These are phyloP conservation scores for Drosophila kanapiae DNA, from an alignment of 1,140 invertebrate species.

Conservation along the genomic window DNA sequence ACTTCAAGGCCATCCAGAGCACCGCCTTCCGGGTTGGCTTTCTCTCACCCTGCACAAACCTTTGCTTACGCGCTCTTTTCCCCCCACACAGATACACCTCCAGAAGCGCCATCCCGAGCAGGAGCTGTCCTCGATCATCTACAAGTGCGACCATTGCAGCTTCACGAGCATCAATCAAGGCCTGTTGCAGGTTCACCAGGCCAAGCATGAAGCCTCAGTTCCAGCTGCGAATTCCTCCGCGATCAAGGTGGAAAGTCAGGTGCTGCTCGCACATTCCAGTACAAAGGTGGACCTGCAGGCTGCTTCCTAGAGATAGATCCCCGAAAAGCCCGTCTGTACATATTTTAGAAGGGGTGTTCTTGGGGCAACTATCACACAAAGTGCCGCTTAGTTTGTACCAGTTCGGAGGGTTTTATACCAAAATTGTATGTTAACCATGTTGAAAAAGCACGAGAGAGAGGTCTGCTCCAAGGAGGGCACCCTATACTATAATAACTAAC, in stretches of 20 bases:
- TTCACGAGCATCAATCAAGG: slow-evolving; percentile 77
- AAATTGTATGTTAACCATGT: slow-evolving; percentile 30
- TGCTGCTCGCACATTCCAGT: slow-evolving; percentile 65
- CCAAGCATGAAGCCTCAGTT: slow-evolving; percentile 61
- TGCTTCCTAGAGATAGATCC: slow-evolving; percentile 2
- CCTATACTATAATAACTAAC: too few species aligned
- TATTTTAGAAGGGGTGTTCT: neutral
- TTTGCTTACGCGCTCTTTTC: neutral
- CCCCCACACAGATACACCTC: slow-evolving; percentile 64
- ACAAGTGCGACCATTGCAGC: slow-evolving; percentile 70
- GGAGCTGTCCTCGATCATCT: slow-evolving; percentile 67
- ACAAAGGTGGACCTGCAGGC: slow-evolving; percentile 28
- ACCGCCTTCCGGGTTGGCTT: slow-evolving; percentile 87
- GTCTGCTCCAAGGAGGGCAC: neutral
- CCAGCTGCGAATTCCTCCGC: slow-evolving; percentile 42
- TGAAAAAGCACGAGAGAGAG: slow-evolving; percentile 3
- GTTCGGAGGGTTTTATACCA: slow-evolving; percentile 47
- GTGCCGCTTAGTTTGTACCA: slow-evolving; percentile 30
- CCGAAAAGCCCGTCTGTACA: neutral
- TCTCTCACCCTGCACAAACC: too few species aligned
- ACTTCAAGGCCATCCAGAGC: slow-evolving; percentile 90
- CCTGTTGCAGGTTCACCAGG: slow-evolving; percentile 74
- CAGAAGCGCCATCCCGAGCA: slow-evolving; percentile 76
- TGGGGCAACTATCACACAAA: slow-evolving; percentile 10
- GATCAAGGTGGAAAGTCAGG: slow-evolving; percentile 67